Evolutionary conservation across 1,140 invertebrate genomes (phyloP).

Genomic region (Drosophila miranda): DNA sequence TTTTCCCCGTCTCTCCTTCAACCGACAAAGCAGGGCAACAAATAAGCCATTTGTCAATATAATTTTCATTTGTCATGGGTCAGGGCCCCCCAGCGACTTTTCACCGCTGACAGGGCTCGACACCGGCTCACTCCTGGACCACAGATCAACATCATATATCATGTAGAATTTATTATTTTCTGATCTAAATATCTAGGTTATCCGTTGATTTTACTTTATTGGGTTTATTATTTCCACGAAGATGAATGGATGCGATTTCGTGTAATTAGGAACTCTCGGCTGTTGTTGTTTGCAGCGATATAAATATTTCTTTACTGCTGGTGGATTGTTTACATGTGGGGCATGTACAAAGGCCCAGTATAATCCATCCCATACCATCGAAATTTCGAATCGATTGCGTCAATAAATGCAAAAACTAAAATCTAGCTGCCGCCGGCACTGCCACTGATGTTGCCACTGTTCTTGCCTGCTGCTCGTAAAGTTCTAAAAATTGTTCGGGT

Average conservation of each 20-base stretch:
- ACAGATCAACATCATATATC: slow-evolving; percentile 28
- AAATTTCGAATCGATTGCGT: slow-evolving; percentile 71
- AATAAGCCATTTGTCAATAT: slow-evolving; percentile 76
- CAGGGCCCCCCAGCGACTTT: slow-evolving; percentile 7
- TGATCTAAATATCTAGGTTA: slow-evolving; percentile 28
- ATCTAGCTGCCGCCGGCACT: neutral
- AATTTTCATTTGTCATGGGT: slow-evolving; percentile 50
- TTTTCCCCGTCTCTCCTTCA: slow-evolving; percentile 2
- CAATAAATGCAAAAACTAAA: slow-evolving; percentile 69
- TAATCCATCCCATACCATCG: slow-evolving; percentile 38
- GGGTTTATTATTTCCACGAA: slow-evolving; percentile 18
- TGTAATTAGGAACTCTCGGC: slow-evolving; percentile 63
- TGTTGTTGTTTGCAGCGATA: slow-evolving; percentile 47
- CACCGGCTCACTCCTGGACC: slow-evolving; percentile 18
- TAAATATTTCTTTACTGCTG: slow-evolving; percentile 52
- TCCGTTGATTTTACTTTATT: slow-evolving; percentile 58
- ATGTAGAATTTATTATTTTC: slow-evolving; percentile 40
- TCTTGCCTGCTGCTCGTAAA: slow-evolving; percentile 53
- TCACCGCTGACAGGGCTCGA: slow-evolving; percentile 5
- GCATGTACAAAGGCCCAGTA: slow-evolving; percentile 57
- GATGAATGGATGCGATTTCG: slow-evolving; percentile 54
- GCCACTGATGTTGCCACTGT: slow-evolving; percentile 21
- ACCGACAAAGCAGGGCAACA: slow-evolving; percentile 21
- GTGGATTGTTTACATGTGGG: slow-evolving; percentile 59
- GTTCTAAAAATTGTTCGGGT: slow-evolving; percentile 49